These are phyloP conservation scores for Phrynosoma platyrhinos DNA, from an alignment of 2,113 vertebrate genomes.

Conservation along the genomic window DNA sequence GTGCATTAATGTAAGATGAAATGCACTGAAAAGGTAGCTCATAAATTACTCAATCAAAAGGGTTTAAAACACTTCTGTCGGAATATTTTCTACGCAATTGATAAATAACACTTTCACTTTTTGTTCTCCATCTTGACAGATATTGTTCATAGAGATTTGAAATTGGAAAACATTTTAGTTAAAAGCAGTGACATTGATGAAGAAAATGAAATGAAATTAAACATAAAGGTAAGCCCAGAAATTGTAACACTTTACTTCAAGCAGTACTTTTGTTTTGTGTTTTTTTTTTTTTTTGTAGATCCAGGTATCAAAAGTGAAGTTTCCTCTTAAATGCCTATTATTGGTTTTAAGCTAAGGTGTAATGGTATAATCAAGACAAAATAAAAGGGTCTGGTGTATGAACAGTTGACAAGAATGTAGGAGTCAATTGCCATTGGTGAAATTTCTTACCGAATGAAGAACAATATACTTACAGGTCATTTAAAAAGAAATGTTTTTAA, in stretches of 20 bases:
- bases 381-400: constrained; percentile 33
- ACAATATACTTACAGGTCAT: constrained; percentile 29
- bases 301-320: constrained; percentile 47
- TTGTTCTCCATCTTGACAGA: constrained; percentile 76
- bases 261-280: constrained; percentile 42
- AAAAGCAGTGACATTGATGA: constrained; percentile 81
- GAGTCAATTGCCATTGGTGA: constrained; percentile 49
- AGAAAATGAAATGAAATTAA: constrained; percentile 79
- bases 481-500: constrained; percentile 35
- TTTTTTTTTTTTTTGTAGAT: constrained; percentile 20
- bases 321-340: constrained; percentile 58
- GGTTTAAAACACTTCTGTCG: constrained; percentile 59
- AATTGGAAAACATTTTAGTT: constrained; percentile 92
- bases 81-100: constrained; percentile 45
- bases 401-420: constrained; percentile 61
- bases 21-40: constrained; percentile 11
- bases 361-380: constrained; percentile 55
- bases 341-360: constrained; percentile 61
- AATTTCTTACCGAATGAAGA: not conserved
- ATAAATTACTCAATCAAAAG: constrained; percentile 50
- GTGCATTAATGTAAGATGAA: constrained; percentile 37
- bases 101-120: constrained; percentile 56
- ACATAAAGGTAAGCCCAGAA: constrained; percentile 85
- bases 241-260: constrained; percentile 43
- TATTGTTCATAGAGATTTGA: constrained; percentile 87